Base-by-base conservation (phyloP, 2,113 vertebrate genomes). In the Petaurus breviceps region DNA sequence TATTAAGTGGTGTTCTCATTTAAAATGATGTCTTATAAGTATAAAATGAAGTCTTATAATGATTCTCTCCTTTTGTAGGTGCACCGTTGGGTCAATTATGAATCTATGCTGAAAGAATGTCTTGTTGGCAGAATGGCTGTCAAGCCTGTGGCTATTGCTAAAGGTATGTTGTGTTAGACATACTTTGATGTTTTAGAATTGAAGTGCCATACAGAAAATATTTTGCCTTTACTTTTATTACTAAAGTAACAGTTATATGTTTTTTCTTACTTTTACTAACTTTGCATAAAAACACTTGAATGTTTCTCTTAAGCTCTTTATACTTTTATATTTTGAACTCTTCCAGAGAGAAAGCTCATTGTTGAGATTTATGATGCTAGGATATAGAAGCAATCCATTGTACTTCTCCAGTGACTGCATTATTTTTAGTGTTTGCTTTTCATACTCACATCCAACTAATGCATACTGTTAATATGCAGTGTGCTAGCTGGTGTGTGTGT, bases 51-150 rank as follows among this genome's bases (percentile, higher is more conserved):
- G 16, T 61, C 95, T 84, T 53, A 92, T 95, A 25, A 89, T 22
- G 28, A 95, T 97, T 93, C 2, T 95, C 8, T 95, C 55, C 31
- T 89, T 11, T 93, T 93, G 11, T 89, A 99, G 99, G 99, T 99
- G 96, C 99, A 99, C 98, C 99, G 99, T 2, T 99, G 99, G 99
- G 99, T 99, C 84, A 99, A 99, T 97, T 99, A 99, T 93, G 99
- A 99, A 97, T 99, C 99, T 1, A 99, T 99, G 99, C 96, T 99
- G 97, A 99, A 99, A 97, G 99, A 99, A 95, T 99, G 99, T 95
- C 98, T 99, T 91, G 99, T 99, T 95, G 99, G 99, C 84, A 99
- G 99, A 97, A 99, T 99, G 99, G 98, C 99, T 77, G 96, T 98
- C 23, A 99, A 99, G 89, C 95, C 97, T 93, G 3, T 96, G 49